Evolutionary conservation across 2,888 invertebrate genomes (phyloP).

Genomic region (Luperina testacea): DNA sequence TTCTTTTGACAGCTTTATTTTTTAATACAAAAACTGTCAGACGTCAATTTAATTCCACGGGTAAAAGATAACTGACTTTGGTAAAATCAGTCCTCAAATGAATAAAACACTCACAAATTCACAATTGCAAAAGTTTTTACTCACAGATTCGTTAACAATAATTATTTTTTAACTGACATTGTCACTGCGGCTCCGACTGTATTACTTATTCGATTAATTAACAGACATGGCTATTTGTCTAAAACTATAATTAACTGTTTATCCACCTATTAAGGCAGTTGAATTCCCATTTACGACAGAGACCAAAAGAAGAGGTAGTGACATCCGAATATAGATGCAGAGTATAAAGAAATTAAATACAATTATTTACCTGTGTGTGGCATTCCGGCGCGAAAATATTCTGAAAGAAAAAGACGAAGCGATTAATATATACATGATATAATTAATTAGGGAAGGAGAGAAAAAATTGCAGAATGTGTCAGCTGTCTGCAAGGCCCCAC

Average conservation of each 20-base stretch:
- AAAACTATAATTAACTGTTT: slow-evolving; percentile 20
- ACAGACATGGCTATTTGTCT: not conserved
- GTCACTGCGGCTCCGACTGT: no score
- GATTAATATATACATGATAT: slow-evolving; percentile 51
- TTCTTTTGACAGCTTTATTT: no score
- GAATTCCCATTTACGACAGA: slow-evolving; percentile 12
- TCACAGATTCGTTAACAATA: not conserved
- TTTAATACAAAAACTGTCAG: no score
- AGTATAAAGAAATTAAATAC: slow-evolving; percentile 39
- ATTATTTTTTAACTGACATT: not conserved
- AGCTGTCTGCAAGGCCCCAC: slow-evolving; percentile 48
- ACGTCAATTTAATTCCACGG: no score
- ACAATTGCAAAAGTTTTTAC: not conserved
- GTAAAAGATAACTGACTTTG: no score
- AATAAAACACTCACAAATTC: not conserved
- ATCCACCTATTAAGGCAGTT: not conserved
- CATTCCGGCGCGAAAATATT: slow-evolving; percentile 73
- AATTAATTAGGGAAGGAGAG: slow-evolving; percentile 50
- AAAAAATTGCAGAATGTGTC: slow-evolving; percentile 50
- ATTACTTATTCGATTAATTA: slow-evolving; percentile 1
- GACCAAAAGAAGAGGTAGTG: not conserved
- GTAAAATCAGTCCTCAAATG: no score
- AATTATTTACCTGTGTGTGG: slow-evolving; percentile 84
- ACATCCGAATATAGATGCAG: slow-evolving; percentile 1
- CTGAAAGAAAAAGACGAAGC: slow-evolving; percentile 66